These are phyloP conservation scores for Henricia sp. DNA, from an alignment of 53 echinoderm and acorn worm species.

Conservation along the genomic window DNA sequence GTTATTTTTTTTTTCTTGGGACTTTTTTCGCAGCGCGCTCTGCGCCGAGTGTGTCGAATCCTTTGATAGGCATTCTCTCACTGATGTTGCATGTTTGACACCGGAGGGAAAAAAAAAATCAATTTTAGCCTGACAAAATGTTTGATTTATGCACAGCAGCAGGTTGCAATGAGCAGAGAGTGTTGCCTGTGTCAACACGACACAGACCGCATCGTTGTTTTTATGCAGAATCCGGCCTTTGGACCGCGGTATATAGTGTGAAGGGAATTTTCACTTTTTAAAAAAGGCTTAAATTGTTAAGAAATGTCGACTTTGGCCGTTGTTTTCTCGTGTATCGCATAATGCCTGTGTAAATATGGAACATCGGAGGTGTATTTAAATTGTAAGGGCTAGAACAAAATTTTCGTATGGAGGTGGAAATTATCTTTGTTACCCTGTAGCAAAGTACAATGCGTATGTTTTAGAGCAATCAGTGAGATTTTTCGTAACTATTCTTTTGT, in stretches of 20 bases:
- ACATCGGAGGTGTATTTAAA: no score
- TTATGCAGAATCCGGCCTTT: background rate
- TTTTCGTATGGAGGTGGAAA: no score
- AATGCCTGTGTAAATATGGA: no score
- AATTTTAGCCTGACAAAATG: slow-evolving; percentile 19
- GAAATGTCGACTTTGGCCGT: background rate
- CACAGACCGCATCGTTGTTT: background rate
- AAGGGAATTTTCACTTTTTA: background rate
- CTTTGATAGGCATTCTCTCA: background rate
- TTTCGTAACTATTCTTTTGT: no score
- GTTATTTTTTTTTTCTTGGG: no score
- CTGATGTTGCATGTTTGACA: background rate
- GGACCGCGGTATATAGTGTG: background rate
- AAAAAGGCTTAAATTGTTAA: background rate
- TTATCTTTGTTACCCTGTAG: no score
- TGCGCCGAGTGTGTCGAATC: background rate
- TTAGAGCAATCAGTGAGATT: no score
- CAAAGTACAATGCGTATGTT: no score
- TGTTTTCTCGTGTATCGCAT: background rate
- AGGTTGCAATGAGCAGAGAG: background rate
- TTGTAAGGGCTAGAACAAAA: no score
- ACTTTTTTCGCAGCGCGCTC: no score
- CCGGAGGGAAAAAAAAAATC: background rate
- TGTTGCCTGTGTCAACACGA: no score
- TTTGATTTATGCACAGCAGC: slow-evolving; percentile 9